Percentiles rank a stretch among this genome's conserved stretches.
Conservation (phyloP, 2,888 invertebrate species). For the Chalcis sispes region DNA sequence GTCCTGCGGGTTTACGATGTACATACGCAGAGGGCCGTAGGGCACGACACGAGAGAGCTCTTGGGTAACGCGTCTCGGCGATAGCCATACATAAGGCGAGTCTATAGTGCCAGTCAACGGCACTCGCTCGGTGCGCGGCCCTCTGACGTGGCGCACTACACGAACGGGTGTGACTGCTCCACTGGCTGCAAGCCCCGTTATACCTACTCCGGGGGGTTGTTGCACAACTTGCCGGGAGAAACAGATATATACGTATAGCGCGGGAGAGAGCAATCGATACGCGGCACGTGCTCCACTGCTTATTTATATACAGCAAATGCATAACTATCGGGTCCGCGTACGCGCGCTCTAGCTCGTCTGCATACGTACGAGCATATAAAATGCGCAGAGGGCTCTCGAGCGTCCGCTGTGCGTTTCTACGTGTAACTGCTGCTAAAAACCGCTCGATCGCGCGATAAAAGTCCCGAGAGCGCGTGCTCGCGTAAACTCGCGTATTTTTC, state of each 20-base stretch:
- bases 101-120: background rate
- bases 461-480: background rate
- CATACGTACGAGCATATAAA: too few species aligned
- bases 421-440: conserved; percentile 20
- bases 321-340: background rate
- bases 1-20: too few species aligned
- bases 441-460: conserved; percentile 21
- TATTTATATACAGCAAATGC: background rate
- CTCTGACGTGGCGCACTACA: background rate
- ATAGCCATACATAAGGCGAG: background rate
- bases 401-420: background rate
- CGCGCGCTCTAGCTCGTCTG: background rate
- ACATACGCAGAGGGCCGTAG: too few species aligned
- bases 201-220: too few species aligned
- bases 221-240: background rate
- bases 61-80: background rate
- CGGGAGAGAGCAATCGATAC: too few species aligned
- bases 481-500: background rate
- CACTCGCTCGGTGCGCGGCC: background rate
- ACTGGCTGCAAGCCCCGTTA: too few species aligned
- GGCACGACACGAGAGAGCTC: too few species aligned
- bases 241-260: background rate
- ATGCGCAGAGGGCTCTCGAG: background rate
- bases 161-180: too few species aligned
- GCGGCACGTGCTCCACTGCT: too few species aligned